Percentiles rank a stretch among this genome's conserved stretches.
These are phyloP conservation scores for Mechanitis messenoides DNA, from an alignment of 2,888 invertebrate genomes.

Conservation along the genomic window DNA sequence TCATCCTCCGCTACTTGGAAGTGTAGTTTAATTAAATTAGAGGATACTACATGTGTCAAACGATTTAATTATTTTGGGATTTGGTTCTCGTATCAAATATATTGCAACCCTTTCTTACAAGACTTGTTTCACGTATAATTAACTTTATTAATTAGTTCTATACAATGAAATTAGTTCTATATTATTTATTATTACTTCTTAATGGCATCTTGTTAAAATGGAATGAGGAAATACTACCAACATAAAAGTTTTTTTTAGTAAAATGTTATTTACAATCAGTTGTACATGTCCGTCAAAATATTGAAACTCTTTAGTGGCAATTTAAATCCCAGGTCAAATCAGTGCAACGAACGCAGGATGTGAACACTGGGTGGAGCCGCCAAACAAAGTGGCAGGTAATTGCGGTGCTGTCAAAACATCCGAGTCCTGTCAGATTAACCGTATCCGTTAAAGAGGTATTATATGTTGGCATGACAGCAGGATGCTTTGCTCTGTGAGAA, in stretches of 20 bases:
- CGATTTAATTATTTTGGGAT: neutral
- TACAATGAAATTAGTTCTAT: too few relatives aligned
- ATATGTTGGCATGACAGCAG: constrained; percentile 61
- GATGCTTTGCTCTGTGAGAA: constrained; percentile 34
- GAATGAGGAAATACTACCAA: neutral
- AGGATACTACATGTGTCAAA: constrained; percentile 21
- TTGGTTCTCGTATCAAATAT: neutral
- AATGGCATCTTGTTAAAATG: neutral
- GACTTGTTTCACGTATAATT: neutral
- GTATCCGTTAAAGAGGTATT: constrained; percentile 36
- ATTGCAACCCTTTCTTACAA: constrained; percentile 1
- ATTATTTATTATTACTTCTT: too few relatives aligned
- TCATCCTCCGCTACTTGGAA: constrained; percentile 27
- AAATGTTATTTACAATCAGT: neutral
- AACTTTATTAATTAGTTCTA: too few relatives aligned
- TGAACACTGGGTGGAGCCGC: constrained; percentile 48
- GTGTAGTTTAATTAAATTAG: constrained; percentile 26
- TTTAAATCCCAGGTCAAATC: constrained; percentile 19
- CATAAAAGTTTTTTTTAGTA: too few relatives aligned
- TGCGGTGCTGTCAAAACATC: constrained; percentile 65
- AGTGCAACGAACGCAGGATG: constrained; percentile 48
- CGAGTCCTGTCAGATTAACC: constrained; percentile 33
- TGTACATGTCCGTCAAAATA: constrained; percentile 14
- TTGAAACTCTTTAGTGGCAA: constrained; percentile 13
- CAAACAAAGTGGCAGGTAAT: constrained; percentile 66